Percentiles rank a stretch among this genome's conserved stretches.
Evolutionary conservation across 2,797 vertebrate genomes (phyloP).

Genomic region (Spinus olivaceus): DNA sequence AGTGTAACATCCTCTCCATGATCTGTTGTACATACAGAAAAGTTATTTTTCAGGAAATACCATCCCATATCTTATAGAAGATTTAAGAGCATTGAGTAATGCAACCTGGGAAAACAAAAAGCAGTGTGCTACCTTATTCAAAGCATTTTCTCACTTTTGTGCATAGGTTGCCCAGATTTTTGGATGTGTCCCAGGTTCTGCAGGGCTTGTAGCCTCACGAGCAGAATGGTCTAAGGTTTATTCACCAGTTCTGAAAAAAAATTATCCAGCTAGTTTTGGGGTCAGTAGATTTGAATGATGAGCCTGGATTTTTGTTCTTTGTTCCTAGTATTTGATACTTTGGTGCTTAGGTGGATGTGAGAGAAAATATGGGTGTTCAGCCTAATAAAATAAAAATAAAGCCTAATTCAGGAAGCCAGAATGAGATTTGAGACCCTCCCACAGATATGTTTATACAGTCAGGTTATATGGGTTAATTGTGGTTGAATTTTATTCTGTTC

Average conservation of each 20-base stretch:
- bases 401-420: background rate
- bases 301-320: background rate
- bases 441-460: background rate
- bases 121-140: background rate
- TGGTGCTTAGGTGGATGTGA: background rate
- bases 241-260: background rate
- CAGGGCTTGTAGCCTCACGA: background rate
- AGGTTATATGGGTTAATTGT: background rate
- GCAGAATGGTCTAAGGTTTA: background rate
- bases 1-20: background rate
- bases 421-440: background rate
- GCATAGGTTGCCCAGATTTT: background rate
- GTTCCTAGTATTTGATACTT: background rate
- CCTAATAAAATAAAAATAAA: background rate
- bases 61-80: background rate
- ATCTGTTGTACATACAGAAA: background rate
- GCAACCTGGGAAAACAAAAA: background rate
- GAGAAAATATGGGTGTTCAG: background rate
- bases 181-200: background rate
- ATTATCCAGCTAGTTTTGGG: rapidly evolving
- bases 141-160: background rate
- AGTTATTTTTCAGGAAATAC: background rate
- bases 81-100: background rate
- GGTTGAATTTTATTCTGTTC: background rate
- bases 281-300: background rate